A percentile compares a stretch with the other conserved stretches of the same genome.
These are phyloP conservation scores for Hermodice carunculata DNA, from an alignment of 2,888 invertebrate genomes.

Conservation along the genomic window DNA sequence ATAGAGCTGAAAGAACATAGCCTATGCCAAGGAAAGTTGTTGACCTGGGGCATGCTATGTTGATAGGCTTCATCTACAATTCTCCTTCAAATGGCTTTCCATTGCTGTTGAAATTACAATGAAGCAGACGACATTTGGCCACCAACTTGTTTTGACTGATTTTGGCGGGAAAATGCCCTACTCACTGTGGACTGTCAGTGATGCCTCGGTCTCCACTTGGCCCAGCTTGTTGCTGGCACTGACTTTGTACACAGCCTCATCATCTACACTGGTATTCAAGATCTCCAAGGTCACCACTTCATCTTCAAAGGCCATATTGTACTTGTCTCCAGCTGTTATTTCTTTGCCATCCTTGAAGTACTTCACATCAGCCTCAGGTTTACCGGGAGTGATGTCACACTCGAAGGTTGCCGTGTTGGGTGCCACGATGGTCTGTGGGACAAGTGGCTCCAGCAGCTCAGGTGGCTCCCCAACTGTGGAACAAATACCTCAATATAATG, in stretches of 20 bases:
- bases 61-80: too few relatives aligned
- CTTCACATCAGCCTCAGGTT: conserved; percentile 27
- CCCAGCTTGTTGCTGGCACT: conserved; percentile 79
- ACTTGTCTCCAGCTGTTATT: conserved; percentile 61
- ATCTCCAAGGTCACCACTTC: conserved; percentile 78
- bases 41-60: too few relatives aligned
- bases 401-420: conserved; percentile 30
- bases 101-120: too few relatives aligned
- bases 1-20: too few relatives aligned
- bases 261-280: conserved; percentile 78
- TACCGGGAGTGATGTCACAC: conserved; percentile 20
- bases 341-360: conserved; percentile 14
- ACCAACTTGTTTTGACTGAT: too few relatives aligned
- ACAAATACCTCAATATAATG: too few relatives aligned
- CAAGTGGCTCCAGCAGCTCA: conserved; percentile 30
- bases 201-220: conserved; percentile 78
- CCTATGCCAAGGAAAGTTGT: too few relatives aligned
- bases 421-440: conserved; percentile 32
- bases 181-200: conserved; percentile 77
- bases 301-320: conserved; percentile 22
- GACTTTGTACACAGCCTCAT: conserved; percentile 83
- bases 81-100: too few relatives aligned
- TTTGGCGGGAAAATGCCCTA: too few relatives aligned
- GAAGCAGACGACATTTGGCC: too few relatives aligned
- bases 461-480: conserved; percentile 37